Percentiles rank a stretch among this genome's conserved stretches.
Evolutionary conservation across 2,888 invertebrate species (phyloP).

Genomic region (Drosophila austrosaltans): DNA sequence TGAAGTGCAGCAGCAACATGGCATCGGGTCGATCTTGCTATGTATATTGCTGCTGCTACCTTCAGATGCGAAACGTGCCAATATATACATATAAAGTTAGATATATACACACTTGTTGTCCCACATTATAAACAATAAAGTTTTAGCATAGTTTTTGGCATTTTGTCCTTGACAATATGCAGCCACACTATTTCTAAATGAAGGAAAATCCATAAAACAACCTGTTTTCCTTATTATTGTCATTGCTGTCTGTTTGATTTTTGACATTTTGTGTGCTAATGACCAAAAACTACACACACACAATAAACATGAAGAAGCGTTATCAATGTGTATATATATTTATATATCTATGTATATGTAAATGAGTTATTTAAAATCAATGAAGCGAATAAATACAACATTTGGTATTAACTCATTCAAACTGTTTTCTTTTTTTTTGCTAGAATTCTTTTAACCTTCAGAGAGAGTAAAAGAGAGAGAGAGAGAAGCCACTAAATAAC

Average conservation of each 20-base stretch:
- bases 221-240: conserved; percentile 25
- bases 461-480: neutral
- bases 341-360: conserved; percentile 36
- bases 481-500: neutral
- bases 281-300: conserved; percentile 33
- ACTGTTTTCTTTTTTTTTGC: conserved; percentile 40
- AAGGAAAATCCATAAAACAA: conserved; percentile 14
- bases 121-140: conserved; percentile 8
- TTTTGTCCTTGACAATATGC: conserved; percentile 15
- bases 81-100: neutral
- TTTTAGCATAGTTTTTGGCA: conserved; percentile 7
- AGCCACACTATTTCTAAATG: conserved; percentile 11
- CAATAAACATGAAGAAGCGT: conserved; percentile 13
- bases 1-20: conserved; percentile 3
- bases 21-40: neutral
- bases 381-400: conserved; percentile 45
- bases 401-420: conserved; percentile 47
- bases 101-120: neutral
- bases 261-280: conserved; percentile 63
- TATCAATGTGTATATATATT: neutral
- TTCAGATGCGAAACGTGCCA: conserved; percentile 3
- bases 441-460: conserved; percentile 33
- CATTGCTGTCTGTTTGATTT: conserved; percentile 30
- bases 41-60: neutral
- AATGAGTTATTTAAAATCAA: conserved; percentile 54